Conservation (phyloP, 1,140 invertebrate genomes). For the Drosophila malerkotliana region DNA sequence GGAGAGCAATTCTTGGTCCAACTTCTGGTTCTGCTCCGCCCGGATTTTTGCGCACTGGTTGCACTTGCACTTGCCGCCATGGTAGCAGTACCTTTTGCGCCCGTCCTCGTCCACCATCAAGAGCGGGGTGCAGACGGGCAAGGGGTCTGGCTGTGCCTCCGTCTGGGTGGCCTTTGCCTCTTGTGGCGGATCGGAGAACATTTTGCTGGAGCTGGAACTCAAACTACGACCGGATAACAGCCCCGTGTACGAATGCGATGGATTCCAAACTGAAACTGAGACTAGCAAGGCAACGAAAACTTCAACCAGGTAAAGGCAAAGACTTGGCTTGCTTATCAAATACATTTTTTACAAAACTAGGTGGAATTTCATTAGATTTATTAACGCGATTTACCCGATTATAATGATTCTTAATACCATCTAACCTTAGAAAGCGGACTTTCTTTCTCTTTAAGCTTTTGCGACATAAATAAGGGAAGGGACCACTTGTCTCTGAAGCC, state of each 20-base stretch:
- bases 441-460: not conserved
- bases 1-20: constrained; percentile 51
- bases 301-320: not conserved
- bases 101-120: constrained; percentile 60
- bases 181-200: constrained; percentile 49
- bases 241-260: constrained; percentile 6
- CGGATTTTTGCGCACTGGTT: constrained; percentile 29
- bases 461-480: not conserved
- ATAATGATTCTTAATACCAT: not conserved
- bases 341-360: too few species aligned
- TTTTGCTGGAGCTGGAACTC: constrained; percentile 12
- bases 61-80: constrained; percentile 68
- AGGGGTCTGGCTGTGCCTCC: constrained; percentile 19
- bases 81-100: constrained; percentile 61
- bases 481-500: not conserved
- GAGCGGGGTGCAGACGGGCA: constrained; percentile 46
- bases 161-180: constrained; percentile 46
- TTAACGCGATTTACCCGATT: too few species aligned
- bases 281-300: not conserved
- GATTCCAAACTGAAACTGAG: not conserved
- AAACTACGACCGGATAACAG: not conserved
- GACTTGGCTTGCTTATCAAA: not conserved
- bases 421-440: not conserved
- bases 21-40: constrained; percentile 15
- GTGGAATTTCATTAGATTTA: too few species aligned